Evolutionary conservation across 2,113 vertebrate genomes (phyloP).

Genomic region (Dipodomys merriami): DNA sequence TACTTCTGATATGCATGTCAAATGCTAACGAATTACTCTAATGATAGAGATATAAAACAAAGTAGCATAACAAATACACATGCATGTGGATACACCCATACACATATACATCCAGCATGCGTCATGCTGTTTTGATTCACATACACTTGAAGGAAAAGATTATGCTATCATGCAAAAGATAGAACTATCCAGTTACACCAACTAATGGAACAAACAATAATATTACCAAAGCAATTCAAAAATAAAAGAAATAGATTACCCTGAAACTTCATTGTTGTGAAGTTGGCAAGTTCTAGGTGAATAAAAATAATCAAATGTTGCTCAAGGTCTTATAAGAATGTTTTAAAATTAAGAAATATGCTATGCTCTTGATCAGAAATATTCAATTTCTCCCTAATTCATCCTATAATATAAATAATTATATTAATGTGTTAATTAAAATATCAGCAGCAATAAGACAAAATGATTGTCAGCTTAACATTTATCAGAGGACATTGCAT

Average conservation of each 20-base stretch:
- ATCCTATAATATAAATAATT: background rate
- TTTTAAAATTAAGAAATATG: background rate
- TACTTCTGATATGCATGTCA: background rate
- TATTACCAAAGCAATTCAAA: background rate
- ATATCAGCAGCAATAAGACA: background rate
- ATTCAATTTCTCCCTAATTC: background rate
- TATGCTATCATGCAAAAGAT: background rate
- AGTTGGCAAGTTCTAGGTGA: background rate
- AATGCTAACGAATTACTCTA: background rate
- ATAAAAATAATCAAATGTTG: background rate
- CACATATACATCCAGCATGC: background rate
- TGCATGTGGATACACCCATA: accelerated
- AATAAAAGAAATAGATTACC: background rate
- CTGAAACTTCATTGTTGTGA: background rate
- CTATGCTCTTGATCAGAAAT: background rate
- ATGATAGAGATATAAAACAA: background rate
- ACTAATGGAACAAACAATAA: background rate
- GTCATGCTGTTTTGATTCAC: background rate
- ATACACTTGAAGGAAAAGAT: background rate
- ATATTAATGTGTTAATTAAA: background rate
- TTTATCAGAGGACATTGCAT: background rate
- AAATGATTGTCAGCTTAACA: slow-evolving; percentile 15
- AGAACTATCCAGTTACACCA: background rate
- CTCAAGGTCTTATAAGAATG: background rate
- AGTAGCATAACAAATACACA: background rate